A percentile compares a stretch with the other conserved stretches of the same genome.
Conservation (phyloP, 2,888 invertebrate species). For the Liodrosophila aerea region DNA sequence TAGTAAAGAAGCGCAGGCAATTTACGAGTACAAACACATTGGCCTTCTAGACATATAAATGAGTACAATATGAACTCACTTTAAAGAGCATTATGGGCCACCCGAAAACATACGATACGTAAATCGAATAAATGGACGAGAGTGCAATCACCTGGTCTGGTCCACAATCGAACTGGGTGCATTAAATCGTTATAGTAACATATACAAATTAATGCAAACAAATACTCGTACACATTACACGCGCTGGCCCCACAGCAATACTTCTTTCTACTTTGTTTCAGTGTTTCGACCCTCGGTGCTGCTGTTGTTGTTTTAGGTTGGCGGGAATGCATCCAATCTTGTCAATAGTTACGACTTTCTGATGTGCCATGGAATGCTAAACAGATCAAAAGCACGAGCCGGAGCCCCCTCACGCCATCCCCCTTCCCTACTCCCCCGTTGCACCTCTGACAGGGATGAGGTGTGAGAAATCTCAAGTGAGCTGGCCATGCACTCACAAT, state of each 20-base stretch:
- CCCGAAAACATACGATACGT: constrained; percentile 28
- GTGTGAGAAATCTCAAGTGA: constrained; percentile 73
- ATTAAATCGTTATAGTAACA: constrained; percentile 71
- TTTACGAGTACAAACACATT: constrained; percentile 20
- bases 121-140: constrained; percentile 22
- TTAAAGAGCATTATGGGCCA: neutral
- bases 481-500: constrained; percentile 48
- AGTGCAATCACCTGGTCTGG: constrained; percentile 69
- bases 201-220: constrained; percentile 76
- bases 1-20: constrained; percentile 46
- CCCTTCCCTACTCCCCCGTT: neutral
- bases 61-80: constrained; percentile 2
- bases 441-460: constrained; percentile 36
- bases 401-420: neutral
- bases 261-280: constrained; percentile 19
- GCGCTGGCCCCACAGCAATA: constrained; percentile 29
- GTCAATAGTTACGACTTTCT: constrained; percentile 73
- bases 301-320: neutral
- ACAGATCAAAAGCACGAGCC: constrained; percentile 69
- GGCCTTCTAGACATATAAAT: neutral
- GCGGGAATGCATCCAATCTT: constrained; percentile 44
- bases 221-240: constrained; percentile 66
- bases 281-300: neutral
- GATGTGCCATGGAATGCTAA: constrained; percentile 75
- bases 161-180: constrained; percentile 51